Evolutionary conservation across 2,888 invertebrate genomes (phyloP), one percentile per base, ranked within the genome.

Genomic region (Spisula subtruncata): DNA sequence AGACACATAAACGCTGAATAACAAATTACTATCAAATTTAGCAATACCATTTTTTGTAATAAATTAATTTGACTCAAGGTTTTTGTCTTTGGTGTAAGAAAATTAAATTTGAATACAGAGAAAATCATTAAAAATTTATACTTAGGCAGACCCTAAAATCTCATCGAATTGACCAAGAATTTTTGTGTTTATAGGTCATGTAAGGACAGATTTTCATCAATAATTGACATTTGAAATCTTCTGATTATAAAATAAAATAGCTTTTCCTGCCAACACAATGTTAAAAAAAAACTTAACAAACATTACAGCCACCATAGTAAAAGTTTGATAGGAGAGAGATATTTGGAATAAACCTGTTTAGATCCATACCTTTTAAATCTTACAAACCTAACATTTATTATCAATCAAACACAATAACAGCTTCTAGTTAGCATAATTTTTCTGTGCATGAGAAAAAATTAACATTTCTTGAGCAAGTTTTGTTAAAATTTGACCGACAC

Each of bases 381-480:
- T 71, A 71, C 71, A 75, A 75, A 18, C n/a, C 20, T 16, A 32
- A 25, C 32, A 75, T n/a, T n/a, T n/a, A n/a, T 18, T 35, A 75
- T 75, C 32, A 75, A 35, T 75, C 75, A 35, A 35, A 29, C 29
- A 75, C 29, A 75, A 16, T 32, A 71, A 12, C 75, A 18, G 32
- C 25, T 35, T 75, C n/a, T 18, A 75, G 29, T 75, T 32, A 75
- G 35, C 75, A 75, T 75, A 75, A 32, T 75, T 25, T 60, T 25
- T 75, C 32, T 75, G 35, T 32, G 32, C 35, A 35, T 32, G 32
- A 35, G 75, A 75, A 75, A 75, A 75, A 75, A 75, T 75, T 75
- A 75, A 75, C 75, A 75, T 75, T 75, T 75, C 75, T 75, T 18
- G 32, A 75, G 25, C 75, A 35, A 75, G 35, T 16, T 75, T 75